Evolutionary conservation across 2,113 vertebrate species (phyloP).

Genomic region (Ranitomeya imitator): DNA sequence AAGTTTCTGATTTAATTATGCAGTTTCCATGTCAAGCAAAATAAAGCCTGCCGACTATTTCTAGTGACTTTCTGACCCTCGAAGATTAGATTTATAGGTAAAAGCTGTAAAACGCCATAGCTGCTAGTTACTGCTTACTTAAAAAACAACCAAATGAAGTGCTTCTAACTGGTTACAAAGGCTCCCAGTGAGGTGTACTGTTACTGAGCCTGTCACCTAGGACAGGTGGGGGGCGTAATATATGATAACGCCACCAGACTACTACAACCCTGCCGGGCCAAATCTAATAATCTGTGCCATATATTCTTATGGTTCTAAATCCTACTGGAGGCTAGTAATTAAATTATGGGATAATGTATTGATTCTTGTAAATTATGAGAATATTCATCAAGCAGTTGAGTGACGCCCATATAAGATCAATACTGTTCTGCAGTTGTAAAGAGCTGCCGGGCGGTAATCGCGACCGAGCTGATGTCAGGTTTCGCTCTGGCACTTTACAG

Average conservation of each 20-base stretch:
- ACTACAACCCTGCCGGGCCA: background rate
- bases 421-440: no score
- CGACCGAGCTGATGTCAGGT: no score
- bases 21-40: constrained; percentile 9
- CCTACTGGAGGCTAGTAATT: background rate
- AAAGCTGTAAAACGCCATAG: background rate
- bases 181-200: background rate
- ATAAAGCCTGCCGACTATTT: background rate
- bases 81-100: constrained; percentile 30
- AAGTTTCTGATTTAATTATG: background rate
- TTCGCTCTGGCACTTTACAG: no score
- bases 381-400: background rate
- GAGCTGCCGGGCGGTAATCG: no score
- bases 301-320: background rate
- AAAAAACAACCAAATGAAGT: constrained; percentile 14
- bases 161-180: constrained; percentile 20
- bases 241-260: background rate
- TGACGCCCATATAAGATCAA: no score
- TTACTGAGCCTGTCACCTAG: background rate
- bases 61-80: background rate
- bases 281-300: background rate
- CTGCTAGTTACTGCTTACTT: background rate
- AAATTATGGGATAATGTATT: background rate
- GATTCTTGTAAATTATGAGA: background rate
- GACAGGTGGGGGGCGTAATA: background rate